Evolutionary conservation across 2,888 invertebrate species (phyloP).

Genomic region (Parnassius apollo): DNA sequence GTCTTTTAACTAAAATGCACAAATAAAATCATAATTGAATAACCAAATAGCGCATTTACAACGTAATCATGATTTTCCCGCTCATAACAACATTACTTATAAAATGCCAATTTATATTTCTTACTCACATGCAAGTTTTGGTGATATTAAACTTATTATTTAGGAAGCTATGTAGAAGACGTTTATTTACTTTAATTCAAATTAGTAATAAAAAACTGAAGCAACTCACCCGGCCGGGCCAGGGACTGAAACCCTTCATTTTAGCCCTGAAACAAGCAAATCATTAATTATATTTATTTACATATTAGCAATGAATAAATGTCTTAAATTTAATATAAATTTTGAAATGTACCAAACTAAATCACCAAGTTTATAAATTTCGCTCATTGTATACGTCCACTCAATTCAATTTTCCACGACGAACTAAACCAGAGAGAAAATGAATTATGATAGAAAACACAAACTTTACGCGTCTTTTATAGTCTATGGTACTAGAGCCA

Average conservation of each 20-base stretch:
- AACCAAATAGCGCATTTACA: constrained; percentile 13
- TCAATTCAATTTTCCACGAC: constrained; percentile 59
- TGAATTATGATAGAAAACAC: constrained; percentile 34
- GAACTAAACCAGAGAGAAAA: constrained; percentile 64
- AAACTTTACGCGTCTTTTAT: constrained; percentile 42
- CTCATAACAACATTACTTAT: constrained; percentile 27
- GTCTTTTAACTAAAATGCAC: too few relatives aligned
- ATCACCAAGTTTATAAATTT: constrained; percentile 77
- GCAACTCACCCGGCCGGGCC: constrained; percentile 97
- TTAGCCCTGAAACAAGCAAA: constrained; percentile 90
- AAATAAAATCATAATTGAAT: too few relatives aligned
- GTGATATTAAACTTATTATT: neutral
- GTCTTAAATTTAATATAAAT: constrained; percentile 28
- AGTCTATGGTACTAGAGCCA: constrained; percentile 44
- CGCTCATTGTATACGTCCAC: constrained; percentile 63
- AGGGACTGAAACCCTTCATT: constrained; percentile 98
- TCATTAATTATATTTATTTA: constrained; percentile 22
- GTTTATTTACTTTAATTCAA: constrained; percentile 8
- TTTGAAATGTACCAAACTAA: constrained; percentile 54
- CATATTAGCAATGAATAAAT: constrained; percentile 33
- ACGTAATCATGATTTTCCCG: constrained; percentile 32
- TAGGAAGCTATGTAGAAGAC: neutral
- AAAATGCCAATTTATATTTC: constrained; percentile 15
- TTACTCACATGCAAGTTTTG: constrained; percentile 20
- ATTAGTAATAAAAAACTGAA: constrained; percentile 43